These are phyloP conservation scores for Tetramorium simillimum DNA, from an alignment of 1,140 invertebrate species.

Conservation along the genomic window DNA sequence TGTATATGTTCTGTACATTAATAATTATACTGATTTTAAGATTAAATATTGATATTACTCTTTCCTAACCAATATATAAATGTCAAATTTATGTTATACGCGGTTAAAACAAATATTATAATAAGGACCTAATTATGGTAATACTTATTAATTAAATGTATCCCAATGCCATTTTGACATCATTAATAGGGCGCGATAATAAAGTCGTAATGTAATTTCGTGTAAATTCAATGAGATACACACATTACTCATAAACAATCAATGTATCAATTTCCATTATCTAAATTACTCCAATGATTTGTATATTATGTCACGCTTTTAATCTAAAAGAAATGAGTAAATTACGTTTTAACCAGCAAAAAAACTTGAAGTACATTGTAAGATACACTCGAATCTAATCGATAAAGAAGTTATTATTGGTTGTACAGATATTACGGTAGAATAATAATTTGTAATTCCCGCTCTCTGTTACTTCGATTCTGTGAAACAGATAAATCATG, in stretches of 20 bases:
- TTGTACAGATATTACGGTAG: neutral
- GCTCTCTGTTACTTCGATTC: neutral
- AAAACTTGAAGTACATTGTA: neutral
- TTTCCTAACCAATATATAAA: neutral
- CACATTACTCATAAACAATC: neutral
- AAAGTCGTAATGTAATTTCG: neutral
- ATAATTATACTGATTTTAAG: too few relatives aligned
- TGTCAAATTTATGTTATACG: neutral
- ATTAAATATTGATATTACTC: too few relatives aligned
- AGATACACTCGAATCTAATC: neutral
- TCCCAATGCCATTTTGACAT: neutral
- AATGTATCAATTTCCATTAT: neutral
- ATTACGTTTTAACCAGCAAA: neutral
- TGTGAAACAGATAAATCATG: neutral
- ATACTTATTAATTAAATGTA: neutral
- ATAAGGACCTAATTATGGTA: neutral
- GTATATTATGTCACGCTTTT: neutral
- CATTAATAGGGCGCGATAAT: neutral
- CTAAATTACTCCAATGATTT: neutral
- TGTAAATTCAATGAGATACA: neutral
- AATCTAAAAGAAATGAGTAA: neutral
- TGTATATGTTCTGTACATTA: too few relatives aligned
- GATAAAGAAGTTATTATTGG: neutral
- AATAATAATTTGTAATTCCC: neutral
- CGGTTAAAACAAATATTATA: neutral